Conservation (phyloP, 2,888 invertebrate species). For the Parapristionchus giblindavisi region DNA sequence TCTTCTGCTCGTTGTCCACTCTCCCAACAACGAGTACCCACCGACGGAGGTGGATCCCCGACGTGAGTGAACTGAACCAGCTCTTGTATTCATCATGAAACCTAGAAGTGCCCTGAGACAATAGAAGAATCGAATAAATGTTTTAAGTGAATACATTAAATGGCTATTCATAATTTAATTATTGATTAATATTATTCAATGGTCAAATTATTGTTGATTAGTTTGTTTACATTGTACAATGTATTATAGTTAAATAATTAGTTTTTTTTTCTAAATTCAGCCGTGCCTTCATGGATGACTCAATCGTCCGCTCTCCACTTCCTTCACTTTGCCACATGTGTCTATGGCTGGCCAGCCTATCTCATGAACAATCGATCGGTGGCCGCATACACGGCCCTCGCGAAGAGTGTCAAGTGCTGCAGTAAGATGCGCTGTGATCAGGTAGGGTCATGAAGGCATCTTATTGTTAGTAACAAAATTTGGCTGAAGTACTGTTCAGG, state of each 20-base stretch:
- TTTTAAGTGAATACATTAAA: too few species aligned
- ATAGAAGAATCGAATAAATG: too few species aligned
- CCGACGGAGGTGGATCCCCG: conserved; percentile 35
- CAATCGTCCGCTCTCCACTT: conserved; percentile 52
- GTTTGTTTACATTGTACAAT: too few species aligned
- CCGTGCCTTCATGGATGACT: conserved; percentile 48
- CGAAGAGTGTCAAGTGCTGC: conserved; percentile 48
- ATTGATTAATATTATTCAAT: too few species aligned
- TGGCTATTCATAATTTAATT: too few species aligned
- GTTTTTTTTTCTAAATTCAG: neutral
- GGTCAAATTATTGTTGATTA: too few species aligned
- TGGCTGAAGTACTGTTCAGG: neutral
- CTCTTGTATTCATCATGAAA: too few species aligned
- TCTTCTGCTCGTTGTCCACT: conserved; percentile 79
- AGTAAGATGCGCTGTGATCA: conserved; percentile 48
- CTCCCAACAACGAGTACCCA: conserved; percentile 55
- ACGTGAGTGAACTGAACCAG: conserved; percentile 1
- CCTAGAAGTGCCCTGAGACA: too few species aligned
- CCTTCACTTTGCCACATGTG: conserved; percentile 82
- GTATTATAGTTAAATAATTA: neutral
- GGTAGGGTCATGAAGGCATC: conserved; percentile 40
- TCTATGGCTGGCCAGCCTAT: conserved; percentile 86
- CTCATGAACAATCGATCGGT: conserved; percentile 37
- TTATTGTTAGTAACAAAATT: too few species aligned
- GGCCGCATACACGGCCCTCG: conserved; percentile 7